These are phyloP conservation scores for Sinelater perroti DNA, from an alignment of 2,888 invertebrate genomes.

Conservation along the genomic window DNA sequence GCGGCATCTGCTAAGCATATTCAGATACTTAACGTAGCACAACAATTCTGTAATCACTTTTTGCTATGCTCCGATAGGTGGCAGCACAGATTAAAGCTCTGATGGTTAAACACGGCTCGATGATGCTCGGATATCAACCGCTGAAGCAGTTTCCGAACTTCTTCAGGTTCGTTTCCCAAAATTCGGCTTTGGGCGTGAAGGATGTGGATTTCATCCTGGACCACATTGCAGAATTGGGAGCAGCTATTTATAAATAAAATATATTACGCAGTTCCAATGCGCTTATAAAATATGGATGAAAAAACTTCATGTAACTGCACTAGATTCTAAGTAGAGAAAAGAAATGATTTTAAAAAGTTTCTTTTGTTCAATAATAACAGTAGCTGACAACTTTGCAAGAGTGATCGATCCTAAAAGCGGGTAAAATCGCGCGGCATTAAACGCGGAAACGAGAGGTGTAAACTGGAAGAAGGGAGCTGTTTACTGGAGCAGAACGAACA, in stretches of 20 bases:
- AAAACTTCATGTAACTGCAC: too few species aligned
- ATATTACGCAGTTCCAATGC: too few species aligned
- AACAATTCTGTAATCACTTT: too few species aligned
- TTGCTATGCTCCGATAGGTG: constrained; percentile 59
- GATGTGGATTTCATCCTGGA: constrained; percentile 71
- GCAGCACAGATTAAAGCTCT: constrained; percentile 72
- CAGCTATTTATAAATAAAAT: constrained; percentile 49
- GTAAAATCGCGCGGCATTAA: background rate
- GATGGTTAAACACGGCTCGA: constrained; percentile 71
- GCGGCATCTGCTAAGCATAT: background rate
- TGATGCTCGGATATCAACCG: constrained; percentile 75
- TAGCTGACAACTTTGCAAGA: too few species aligned
- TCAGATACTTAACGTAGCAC: background rate
- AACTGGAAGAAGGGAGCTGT: constrained; percentile 9
- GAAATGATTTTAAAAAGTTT: too few species aligned
- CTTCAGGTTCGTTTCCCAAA: constrained; percentile 72
- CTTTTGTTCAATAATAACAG: too few species aligned
- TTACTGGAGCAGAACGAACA: constrained; percentile 18
- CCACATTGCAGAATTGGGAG: constrained; percentile 68
- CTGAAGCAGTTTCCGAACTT: constrained; percentile 70
- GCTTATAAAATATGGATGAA: too few species aligned
- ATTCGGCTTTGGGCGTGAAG: constrained; percentile 64
- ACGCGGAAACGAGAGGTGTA: background rate
- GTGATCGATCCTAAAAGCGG: too few species aligned
- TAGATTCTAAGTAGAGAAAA: too few species aligned